Percentiles rank a stretch among this genome's conserved stretches.
Evolutionary conservation across 2,113 vertebrate genomes (phyloP).

Genomic region (Macrotus californicus): DNA sequence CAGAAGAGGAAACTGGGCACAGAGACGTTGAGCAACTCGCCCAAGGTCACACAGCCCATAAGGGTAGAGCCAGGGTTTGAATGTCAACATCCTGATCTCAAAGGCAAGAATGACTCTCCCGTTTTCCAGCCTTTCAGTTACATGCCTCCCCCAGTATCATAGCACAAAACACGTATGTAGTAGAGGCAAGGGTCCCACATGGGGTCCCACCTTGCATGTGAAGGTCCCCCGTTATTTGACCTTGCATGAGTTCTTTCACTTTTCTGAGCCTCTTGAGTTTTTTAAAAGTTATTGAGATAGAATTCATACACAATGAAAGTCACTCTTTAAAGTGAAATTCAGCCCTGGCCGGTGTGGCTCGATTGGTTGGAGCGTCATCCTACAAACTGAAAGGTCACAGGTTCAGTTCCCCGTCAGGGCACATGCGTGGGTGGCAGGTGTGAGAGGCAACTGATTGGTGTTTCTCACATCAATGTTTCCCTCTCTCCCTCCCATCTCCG

Average conservation of each 20-base stretch:
- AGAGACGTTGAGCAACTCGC: background rate
- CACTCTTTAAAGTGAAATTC: background rate
- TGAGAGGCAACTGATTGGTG: too few relatives aligned
- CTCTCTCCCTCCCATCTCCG: too few relatives aligned
- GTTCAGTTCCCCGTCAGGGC: too few relatives aligned
- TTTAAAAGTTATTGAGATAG: background rate
- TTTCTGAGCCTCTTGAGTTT: background rate
- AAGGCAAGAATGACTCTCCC: background rate
- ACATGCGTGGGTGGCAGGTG: too few relatives aligned
- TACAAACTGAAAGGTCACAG: too few relatives aligned
- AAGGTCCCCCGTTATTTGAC: rapidly evolving
- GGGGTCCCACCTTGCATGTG: background rate
- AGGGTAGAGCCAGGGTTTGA: background rate
- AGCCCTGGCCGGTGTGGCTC: too few relatives aligned
- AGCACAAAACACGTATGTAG: rapidly evolving
- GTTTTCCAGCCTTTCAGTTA: background rate
- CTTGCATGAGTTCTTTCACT: too few relatives aligned
- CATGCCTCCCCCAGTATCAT: background rate
- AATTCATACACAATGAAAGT: background rate
- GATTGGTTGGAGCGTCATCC: too few relatives aligned
- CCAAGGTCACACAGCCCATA: background rate
- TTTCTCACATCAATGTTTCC: too few relatives aligned
- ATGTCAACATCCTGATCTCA: background rate
- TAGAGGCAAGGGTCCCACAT: background rate
- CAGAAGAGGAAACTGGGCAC: background rate